Evolutionary conservation across 2,888 invertebrate genomes (phyloP), one percentile per base, ranked within the genome.

Genomic region (Tenthredo livida): DNA sequence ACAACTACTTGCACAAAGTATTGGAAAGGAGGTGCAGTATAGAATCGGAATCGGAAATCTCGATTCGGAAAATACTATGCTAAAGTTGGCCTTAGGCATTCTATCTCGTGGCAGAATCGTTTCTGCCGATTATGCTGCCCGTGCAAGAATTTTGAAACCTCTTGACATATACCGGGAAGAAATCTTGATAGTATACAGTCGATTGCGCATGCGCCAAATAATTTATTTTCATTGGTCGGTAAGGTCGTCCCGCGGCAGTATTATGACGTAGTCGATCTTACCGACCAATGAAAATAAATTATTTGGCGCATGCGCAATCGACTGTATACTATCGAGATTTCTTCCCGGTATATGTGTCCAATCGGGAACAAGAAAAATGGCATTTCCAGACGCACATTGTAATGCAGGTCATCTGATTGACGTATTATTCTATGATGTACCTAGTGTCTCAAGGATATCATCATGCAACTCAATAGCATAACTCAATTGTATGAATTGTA

Each of bases 1-100:
- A 65, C 65, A 65, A 65, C 65, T 29, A 29, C 65, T 65, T 65
- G 65, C 65, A 65, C 65, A 65, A 65, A 29, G 10, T 65, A 10
- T 65, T 29, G 65, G 29, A 10, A 65, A 65, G 29, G 65, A 65
- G 29, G 29, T 29, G 21, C 65, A 29, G 21, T 65, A 29, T 29
- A 65, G 21, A 65, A 65, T 25, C 12, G 25, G 29, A 17, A 65
- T 65, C 5, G 25, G 2, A 65, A 25, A 65, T 65, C 29, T 65
- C 12, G 10, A 29, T 29, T 12, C 65, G 10, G 29, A 65, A 15
- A 65, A 65, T 65, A 29, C 65, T 3, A 65, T 15, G 21, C 29
- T 65, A 9, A 65, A 65, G 29, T 65, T 65, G 29, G 65, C 65
- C 29, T 65, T 29, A 65, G 15, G 65, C 65, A 65, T 65, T 65